Base-by-base conservation (phyloP, 2,888 invertebrate species). In the Harpalus rufipes region DNA sequence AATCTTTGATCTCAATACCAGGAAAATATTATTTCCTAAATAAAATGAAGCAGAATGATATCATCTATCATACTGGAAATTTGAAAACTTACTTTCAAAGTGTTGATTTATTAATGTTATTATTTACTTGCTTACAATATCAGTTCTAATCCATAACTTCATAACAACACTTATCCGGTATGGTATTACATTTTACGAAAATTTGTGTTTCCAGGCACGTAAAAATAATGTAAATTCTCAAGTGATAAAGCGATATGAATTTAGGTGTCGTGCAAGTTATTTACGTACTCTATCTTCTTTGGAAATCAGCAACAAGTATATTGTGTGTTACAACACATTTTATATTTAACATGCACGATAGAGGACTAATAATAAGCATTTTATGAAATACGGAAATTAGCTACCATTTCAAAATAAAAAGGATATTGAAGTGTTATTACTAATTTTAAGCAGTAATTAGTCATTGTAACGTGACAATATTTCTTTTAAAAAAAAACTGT, bases 291-390 rank as follows among this genome's bases (percentile, higher is more conserved):
- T 39, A 39, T 68, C 32, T 39, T 68, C 25, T 32, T 68, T 68
- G 12, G n/a, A 39, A 68, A 68, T 68, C 68, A 65, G 39, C 65
- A 16, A 59, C 59, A 68, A 68, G 68, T 68, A 39, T 14, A 65
- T 65, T n/a, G 32, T 65, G 65, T 65, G 32, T n/a, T n/a, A 7
- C 32, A 32, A 39, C 65, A n/a, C 12, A 65, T 32, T 21, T 65
- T 65, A 32, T 2, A 32, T 68, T 14, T 68, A 39, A 39, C 32
- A 14, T 68, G 14, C 32, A 68, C 25, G 68, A 5, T 39, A 32
- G 1, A 12, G n/a, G 68, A 39, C 12, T 32, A 68, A 68, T 68
- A 32, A 32, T 32, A 32, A 32, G 1, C 32, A 32, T 32, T 32
- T 32, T 6, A 5, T 32, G 6, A 32, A 32, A 32, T 32, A 32